phyloP scores from a whole-genome alignment of 2,113 vertebrate genomes.

The Tringa solitaria region DNA sequence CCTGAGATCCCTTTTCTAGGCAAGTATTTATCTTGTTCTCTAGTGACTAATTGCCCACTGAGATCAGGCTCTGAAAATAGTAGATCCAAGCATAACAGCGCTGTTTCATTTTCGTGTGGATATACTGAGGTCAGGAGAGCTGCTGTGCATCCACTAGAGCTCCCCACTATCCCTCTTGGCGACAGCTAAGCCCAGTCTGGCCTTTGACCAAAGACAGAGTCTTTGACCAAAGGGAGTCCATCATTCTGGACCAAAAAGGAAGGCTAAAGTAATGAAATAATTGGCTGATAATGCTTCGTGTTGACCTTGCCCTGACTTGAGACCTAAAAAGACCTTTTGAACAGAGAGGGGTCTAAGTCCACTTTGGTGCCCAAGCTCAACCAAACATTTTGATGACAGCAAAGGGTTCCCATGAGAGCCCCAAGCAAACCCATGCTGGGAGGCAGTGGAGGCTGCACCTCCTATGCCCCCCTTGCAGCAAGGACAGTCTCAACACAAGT shows the following conservation, averaged over 20 bases:
- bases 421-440: accelerated
- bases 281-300: neutral
- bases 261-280: neutral
- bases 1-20: neutral
- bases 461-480: accelerated
- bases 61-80: neutral
- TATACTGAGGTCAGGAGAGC: neutral
- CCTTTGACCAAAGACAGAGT: neutral
- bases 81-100: neutral
- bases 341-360: accelerated
- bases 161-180: neutral
- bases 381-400: neutral
- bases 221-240: no score
- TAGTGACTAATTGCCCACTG: neutral
- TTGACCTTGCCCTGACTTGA: neutral
- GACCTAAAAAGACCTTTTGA: neutral
- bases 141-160: neutral
- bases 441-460: neutral
- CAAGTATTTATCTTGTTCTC: neutral
- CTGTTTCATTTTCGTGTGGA: neutral
- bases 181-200: neutral
- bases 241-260: neutral
- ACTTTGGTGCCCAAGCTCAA: neutral
- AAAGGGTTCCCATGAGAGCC: neutral
- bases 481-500: neutral